Evolutionary conservation across 2,113 vertebrate genomes (phyloP), one percentile per base, ranked within the genome.

Genomic region (Saguinus midas): DNA sequence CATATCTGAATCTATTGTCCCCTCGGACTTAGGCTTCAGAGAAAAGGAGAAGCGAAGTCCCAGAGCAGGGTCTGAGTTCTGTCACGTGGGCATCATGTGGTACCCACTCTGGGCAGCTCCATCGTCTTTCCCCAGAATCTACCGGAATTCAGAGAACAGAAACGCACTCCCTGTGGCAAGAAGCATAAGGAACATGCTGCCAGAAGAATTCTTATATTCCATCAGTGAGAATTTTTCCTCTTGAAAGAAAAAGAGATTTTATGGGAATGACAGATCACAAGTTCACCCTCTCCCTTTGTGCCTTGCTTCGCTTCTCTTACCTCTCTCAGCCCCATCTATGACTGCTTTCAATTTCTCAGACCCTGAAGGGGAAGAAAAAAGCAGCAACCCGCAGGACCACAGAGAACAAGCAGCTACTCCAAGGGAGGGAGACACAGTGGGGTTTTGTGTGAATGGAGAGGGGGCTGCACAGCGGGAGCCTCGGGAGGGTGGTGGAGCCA

Each of bases 401-500:
- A 93, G 21, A 0, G 6, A 94, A 89, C 40, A 81, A 9, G 43
- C 61, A 68, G 48, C 27, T 40, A 55, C 43, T 58, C 66, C 0
- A 27, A 73, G 18, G 17, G 18, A 88, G 48, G 57, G 93, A 61
- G 25, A 23, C 29, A 32, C 52, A 55, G 85, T 0, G 7, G 0
- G 55, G 14, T 40, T 86, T 23, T 7, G 14, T 27, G 40, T 58
- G 75, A 87, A 78, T 64, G 37, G 73, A 84, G 66, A 23, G 70
- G 66, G 90, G 72, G 20, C 43, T 52, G 18, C 21, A 23, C 13
- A 16, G 48, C 8, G 1, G 27, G 21, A 50, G 21, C 61, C 52
- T 27, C 0, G 0, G 6, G 50, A 0, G 6, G 8, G 50, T 32
- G 8, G 5, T 3, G 27, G 6, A 48, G 43, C 20, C 18, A 10